phyloP scores from a whole-genome alignment of 2,113 vertebrate genomes.

The Sorex araneus region DNA sequence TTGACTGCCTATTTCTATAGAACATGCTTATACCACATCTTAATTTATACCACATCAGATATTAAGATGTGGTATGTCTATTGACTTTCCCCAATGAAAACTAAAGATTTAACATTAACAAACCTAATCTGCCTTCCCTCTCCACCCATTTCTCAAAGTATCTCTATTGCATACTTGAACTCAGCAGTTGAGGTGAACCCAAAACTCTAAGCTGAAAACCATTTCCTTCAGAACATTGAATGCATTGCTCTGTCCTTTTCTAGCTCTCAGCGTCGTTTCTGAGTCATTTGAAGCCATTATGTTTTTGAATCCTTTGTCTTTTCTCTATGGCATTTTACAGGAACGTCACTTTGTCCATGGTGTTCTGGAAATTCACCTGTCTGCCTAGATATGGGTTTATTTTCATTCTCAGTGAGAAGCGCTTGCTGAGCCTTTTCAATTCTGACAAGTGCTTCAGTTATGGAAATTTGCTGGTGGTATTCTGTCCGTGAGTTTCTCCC shows the following conservation, averaged over 20 bases:
- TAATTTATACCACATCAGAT: too few species aligned
- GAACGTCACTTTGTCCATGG: neutral
- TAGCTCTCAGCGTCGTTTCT: constrained; percentile 29
- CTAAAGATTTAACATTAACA: constrained; percentile 38
- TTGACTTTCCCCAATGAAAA: constrained; percentile 5
- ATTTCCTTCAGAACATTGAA: constrained; percentile 27
- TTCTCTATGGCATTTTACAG: neutral
- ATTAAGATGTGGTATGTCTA: neutral
- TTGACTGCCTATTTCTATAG: neutral
- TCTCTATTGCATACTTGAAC: neutral
- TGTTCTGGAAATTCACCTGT: constrained; percentile 49
- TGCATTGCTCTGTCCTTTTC: neutral
- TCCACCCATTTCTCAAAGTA: constrained; percentile 1
- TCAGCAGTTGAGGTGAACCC: neutral
- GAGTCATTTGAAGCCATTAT: constrained; percentile 2
- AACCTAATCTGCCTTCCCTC: neutral
- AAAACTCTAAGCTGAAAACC: constrained; percentile 14
- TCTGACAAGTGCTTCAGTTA: neutral
- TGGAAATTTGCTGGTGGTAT: constrained; percentile 27
- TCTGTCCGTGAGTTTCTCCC: constrained; percentile 16
- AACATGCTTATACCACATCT: too few species aligned
- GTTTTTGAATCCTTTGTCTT: neutral
- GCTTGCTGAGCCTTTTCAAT: neutral
- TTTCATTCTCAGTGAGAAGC: constrained; percentile 6
- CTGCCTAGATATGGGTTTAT: neutral